Percentiles rank a stretch among this genome's conserved stretches.
These are phyloP conservation scores for Melanotaenia parkinsoni DNA, from an alignment of 2,797 vertebrate species.

Conservation along the genomic window DNA sequence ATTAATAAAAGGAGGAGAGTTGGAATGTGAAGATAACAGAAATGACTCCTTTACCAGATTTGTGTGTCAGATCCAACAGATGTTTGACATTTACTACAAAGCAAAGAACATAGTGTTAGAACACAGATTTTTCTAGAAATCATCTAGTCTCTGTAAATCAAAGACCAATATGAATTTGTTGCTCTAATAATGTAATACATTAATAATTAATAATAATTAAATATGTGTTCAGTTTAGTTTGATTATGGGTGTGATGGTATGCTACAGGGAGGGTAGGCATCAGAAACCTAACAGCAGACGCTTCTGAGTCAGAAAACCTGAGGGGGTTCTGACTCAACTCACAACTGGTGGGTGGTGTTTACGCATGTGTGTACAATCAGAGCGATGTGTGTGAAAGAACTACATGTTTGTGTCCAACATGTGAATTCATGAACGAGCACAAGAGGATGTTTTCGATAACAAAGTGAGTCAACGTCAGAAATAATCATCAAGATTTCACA, in stretches of 20 bases:
- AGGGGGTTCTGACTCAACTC: constrained; percentile 65
- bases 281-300: constrained; percentile 39
- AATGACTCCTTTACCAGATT: too few relatives aligned
- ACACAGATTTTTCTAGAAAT: too few relatives aligned
- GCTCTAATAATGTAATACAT: neutral
- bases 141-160: too few relatives aligned
- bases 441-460: constrained; percentile 20
- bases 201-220: neutral
- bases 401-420: constrained; percentile 43
- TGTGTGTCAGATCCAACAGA: too few relatives aligned
- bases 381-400: constrained; percentile 50
- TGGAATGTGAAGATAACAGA: too few relatives aligned
- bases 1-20: too few relatives aligned
- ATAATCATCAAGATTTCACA: constrained; percentile 19
- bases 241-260: constrained; percentile 6
- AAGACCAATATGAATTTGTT: too few relatives aligned
- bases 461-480: constrained; percentile 17
- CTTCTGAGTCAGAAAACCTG: constrained; percentile 65
- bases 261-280: constrained; percentile 25
- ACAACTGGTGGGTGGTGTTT: constrained; percentile 39
- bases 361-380: constrained; percentile 27
- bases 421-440: constrained; percentile 52
- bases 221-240: constrained; percentile 24
- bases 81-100: too few relatives aligned
- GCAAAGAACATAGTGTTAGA: too few relatives aligned